These are phyloP conservation scores for Melanogrammus aeglefinus DNA, from an alignment of 2,797 vertebrate species.

Conservation along the genomic window DNA sequence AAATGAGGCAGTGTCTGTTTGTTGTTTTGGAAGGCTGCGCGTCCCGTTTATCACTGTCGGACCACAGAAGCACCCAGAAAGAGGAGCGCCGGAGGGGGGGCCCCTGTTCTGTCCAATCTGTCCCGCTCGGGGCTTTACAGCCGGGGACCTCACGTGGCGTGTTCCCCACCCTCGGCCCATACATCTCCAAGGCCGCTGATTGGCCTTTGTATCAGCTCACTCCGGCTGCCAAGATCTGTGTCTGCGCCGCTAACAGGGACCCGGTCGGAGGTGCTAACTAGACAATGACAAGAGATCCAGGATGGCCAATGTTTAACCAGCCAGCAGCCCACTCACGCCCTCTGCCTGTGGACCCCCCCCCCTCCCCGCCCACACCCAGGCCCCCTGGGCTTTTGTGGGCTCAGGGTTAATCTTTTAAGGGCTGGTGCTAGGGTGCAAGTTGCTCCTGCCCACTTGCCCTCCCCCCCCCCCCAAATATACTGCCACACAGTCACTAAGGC, in stretches of 20 bases:
- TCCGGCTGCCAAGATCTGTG: slow-evolving; percentile 67
- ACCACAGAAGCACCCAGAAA: slow-evolving; percentile 60
- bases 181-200: slow-evolving; percentile 64
- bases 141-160: slow-evolving; percentile 63
- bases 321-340: slow-evolving; percentile 56
- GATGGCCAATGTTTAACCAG: slow-evolving; percentile 71
- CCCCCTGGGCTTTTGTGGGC: slow-evolving; percentile 63
- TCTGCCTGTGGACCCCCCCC: slow-evolving; percentile 37
- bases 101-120: slow-evolving; percentile 62
- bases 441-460: slow-evolving; percentile 55
- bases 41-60: slow-evolving; percentile 71
- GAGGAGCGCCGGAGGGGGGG: slow-evolving; percentile 30
- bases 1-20: slow-evolving; percentile 75
- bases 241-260: slow-evolving; percentile 57
- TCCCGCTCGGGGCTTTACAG: slow-evolving; percentile 63
- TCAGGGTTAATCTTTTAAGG: slow-evolving; percentile 72
- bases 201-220: slow-evolving; percentile 67
- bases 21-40: slow-evolving; percentile 61
- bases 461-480: slow-evolving; percentile 65
- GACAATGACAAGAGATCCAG: slow-evolving; percentile 66
- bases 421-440: slow-evolving; percentile 38
- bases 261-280: slow-evolving; percentile 59
- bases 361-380: too few relatives aligned
- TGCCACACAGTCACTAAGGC: slow-evolving; percentile 66
- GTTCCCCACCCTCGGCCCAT: slow-evolving; percentile 59